Base-by-base conservation (phyloP, 2,113 vertebrate species). In the Agelaius tricolor region DNA sequence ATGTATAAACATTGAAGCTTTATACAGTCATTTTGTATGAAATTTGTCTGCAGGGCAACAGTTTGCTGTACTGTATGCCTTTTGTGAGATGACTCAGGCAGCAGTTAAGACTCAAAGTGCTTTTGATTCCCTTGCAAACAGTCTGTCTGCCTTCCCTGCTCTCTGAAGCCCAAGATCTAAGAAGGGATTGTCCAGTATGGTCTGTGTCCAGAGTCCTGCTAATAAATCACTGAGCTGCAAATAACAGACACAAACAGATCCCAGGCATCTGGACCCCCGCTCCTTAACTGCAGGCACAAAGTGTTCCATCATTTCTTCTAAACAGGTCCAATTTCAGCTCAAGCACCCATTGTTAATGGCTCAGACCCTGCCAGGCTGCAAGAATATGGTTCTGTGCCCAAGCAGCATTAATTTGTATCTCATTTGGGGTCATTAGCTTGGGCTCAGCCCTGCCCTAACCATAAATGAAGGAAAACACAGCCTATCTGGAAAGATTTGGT, bases 11-110 rank as follows among this genome's bases (percentile, higher is more conserved):
- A 94, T 1, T 63, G 37, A n/a, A 89, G 69, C 88, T 96, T 93
- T 93, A 65, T 61, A 67, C 90, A 95, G 69, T 93, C 88, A 61
- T 78, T 96, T 75, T 63, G 77, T 96, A 91, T 84, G 58, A 94
- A 92, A 84, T 94, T 87, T 89, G 86, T 95, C 95, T 97, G 91
- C 89, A 89, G 83, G 94, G 80, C 88, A 97, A 23, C 83, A 72
- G 65, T 84, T 94, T 93, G 68, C 88, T 87, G 58, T 43, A 62
- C 44, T 28, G 5, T 68, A 62, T 86, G 96, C 61, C 73, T 94
- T 94, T 90, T 65, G 86, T 86, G 62, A 93, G 94, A 90, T 95
- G 93, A 97, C 73, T 96, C 90, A 94, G 84, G 73, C 76, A 75
- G 79, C 92, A 96, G 89, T 95, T 96, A 96, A 77, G 83, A 87